phyloP scores from a whole-genome alignment of 64 coral and sea anemone species.

The Montipora foliosa region DNA sequence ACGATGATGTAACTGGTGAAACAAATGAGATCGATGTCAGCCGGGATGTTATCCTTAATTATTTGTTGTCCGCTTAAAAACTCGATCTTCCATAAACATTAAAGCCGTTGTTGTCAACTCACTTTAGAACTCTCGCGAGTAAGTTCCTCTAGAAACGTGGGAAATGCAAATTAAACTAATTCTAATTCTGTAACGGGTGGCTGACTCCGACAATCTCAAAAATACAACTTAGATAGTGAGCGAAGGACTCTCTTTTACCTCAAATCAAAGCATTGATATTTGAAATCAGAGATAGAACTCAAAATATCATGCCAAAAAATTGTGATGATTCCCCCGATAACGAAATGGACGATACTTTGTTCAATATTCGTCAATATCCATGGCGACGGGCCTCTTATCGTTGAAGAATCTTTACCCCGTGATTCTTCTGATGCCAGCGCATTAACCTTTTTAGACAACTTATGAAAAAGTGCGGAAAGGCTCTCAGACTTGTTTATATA shows the following conservation, averaged over 20 bases:
- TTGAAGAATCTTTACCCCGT: neutral
- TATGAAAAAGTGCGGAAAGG: neutral
- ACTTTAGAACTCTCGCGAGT: neutral
- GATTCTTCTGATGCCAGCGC: neutral
- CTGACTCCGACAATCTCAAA: neutral
- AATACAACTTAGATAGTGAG: no score
- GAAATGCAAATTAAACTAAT: slow-evolving; percentile 48
- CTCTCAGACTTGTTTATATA: neutral
- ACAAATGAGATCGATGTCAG: neutral
- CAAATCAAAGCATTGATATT: neutral
- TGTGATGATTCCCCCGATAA: neutral
- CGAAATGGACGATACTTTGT: neutral
- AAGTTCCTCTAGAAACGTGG: neutral
- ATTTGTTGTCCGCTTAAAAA: neutral
- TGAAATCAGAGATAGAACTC: neutral
- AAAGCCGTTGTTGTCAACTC: neutral
- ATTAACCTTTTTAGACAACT: neutral
- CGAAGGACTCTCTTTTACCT: neutral
- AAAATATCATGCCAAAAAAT: neutral
- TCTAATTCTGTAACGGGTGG: neutral
- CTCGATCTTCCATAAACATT: neutral
- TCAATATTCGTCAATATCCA: neutral
- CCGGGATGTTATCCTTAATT: neutral
- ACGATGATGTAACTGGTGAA: neutral
- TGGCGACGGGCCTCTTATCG: neutral